Evolutionary conservation across 35 echinoderm and acorn worm genomes (phyloP), one percentile per base, ranked within the genome.

Genomic region (Patiria miniata): DNA sequence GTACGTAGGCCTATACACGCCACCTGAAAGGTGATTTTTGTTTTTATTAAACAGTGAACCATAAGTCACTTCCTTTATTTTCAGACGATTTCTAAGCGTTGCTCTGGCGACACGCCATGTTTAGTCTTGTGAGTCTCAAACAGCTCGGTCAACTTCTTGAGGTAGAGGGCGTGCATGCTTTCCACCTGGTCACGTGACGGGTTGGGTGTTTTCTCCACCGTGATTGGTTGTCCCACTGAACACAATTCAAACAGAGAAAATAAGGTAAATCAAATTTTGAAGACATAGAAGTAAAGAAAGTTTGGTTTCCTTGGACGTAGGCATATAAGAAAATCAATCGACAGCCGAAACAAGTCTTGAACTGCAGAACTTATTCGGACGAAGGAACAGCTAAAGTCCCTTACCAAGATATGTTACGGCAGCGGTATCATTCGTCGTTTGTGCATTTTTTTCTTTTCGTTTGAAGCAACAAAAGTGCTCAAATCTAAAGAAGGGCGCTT

Each of bases 41-140:
- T 6, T 12, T 12, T 47, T 47, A 47, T 47, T 47, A 47, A 12
- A 4, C 12, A 4, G 4, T 47, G 65, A 69, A 2, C 2, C 17
- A 69, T 10, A 10, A 21, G 28, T 29, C 1, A 30, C 23, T 10
- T 34, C 29, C 65, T 6, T 34, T 34, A 8, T 4, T 19, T 34
- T 73, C 65, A 73, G 65, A 73, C 65, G 65, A 73, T 73, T 36
- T 73, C 65, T 73, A 73, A 73, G 65, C 8, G 65, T 73, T 73
- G 23, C 19, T 73, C 65, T 73, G 65, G 65, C 65, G 26, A 34
- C 65, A 96, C 78, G 28, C 94, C 91, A 82, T 83, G 93, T 33
- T 93, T 90, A 47, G 15, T 39, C 81, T 93, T 97, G 76, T 97
- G 77, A 18, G 88, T 85, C 19, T 97, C 88, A 81, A 93, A 97